phyloP scores from a whole-genome alignment of 2,888 invertebrate genomes.

The Eueremaeus valkanovi region DNA sequence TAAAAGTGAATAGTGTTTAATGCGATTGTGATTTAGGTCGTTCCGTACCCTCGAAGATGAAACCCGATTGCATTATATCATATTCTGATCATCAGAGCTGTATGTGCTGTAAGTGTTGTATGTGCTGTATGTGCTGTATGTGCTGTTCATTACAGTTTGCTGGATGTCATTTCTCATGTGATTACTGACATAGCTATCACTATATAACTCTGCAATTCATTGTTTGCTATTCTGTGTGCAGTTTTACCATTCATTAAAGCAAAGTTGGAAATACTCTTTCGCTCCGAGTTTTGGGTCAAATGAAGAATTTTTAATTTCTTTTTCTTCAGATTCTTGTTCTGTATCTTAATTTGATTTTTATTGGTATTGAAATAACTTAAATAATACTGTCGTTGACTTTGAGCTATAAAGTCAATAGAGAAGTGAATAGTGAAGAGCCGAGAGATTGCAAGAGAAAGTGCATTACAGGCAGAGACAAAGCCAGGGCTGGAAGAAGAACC shows the following conservation, averaged over 20 bases:
- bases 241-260: neutral
- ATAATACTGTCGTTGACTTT: neutral
- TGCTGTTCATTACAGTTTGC: too few species aligned
- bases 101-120: too few species aligned
- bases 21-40: slow-evolving; percentile 13
- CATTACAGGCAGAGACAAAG: neutral
- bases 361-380: neutral
- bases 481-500: neutral
- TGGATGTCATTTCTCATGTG: slow-evolving; percentile 17
- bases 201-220: neutral
- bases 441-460: neutral
- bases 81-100: neutral
- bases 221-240: neutral
- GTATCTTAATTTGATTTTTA: neutral
- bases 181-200: neutral
- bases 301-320: neutral
- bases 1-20: neutral
- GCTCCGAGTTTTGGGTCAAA: neutral
- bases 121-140: too few species aligned
- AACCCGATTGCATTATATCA: neutral
- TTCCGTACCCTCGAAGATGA: slow-evolving; percentile 9
- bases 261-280: neutral
- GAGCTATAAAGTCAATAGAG: neutral
- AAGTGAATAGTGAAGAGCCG: neutral
- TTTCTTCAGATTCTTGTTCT: neutral